Evolutionary conservation across 1,140 invertebrate genomes (phyloP).

Genomic region (Amphibalanus amphitrite): DNA sequence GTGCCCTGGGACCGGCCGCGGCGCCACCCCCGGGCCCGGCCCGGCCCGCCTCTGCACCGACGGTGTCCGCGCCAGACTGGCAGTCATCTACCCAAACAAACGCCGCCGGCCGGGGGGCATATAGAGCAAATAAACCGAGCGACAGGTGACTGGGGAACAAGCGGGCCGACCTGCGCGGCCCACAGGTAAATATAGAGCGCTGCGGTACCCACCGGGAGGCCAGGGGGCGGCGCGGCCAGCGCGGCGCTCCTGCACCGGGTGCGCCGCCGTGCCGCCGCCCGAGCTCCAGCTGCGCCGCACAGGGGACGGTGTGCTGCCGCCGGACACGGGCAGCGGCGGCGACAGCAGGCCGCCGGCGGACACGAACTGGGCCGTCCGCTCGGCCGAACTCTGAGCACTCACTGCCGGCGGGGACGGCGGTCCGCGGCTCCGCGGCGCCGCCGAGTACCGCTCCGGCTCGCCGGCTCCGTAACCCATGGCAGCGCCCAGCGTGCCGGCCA

Average conservation of each 20-base stretch:
- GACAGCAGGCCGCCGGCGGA: not conserved
- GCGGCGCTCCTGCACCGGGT: no score
- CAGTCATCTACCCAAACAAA: not conserved
- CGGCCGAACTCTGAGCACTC: no score
- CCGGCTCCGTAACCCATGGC: not conserved
- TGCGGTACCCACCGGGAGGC: not conserved
- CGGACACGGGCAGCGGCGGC: not conserved
- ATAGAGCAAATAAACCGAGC: not conserved
- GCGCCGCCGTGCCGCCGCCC: no score
- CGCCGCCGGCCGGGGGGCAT: not conserved
- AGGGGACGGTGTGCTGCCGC: no score
- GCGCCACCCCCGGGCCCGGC: no score
- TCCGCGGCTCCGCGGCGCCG: no score
- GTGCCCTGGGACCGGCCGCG: not conserved
- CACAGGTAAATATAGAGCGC: not conserved
- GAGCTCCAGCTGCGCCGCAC: not conserved
- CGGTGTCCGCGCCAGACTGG: not conserved
- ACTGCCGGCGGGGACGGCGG: no score
- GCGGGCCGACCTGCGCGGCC: no score
- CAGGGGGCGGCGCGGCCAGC: no score
- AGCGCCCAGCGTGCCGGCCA: not conserved
- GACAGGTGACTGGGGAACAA: not conserved
- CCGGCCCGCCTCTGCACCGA: no score
- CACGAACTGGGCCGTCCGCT: not conserved
- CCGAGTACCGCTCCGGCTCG: not conserved